Evolutionary conservation across 2,797 vertebrate genomes (phyloP).

Genomic region (Trachurus trachurus): DNA sequence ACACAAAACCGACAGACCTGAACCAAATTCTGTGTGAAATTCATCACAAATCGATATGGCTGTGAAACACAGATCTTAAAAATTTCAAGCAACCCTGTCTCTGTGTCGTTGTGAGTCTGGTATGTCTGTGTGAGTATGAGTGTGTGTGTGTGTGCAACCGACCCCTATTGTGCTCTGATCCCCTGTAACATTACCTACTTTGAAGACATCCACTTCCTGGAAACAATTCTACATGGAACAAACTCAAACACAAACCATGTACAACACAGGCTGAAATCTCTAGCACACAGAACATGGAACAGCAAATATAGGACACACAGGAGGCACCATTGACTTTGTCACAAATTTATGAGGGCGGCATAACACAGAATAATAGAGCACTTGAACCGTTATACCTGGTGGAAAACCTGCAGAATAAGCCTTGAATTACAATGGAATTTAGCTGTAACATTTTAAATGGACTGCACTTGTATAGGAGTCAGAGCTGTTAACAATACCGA

Average conservation of each 20-base stretch:
- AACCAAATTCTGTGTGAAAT: slow-evolving; percentile 50
- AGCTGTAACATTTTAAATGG: neutral
- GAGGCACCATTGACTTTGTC: neutral
- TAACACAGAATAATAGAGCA: neutral
- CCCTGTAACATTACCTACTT: neutral
- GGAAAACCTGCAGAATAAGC: neutral
- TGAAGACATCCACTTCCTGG: slow-evolving; percentile 10
- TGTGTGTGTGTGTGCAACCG: neutral
- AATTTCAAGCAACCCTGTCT: slow-evolving; percentile 18
- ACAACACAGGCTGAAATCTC: neutral
- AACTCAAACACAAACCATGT: neutral
- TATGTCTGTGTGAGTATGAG: neutral
- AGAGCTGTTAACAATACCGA: neutral
- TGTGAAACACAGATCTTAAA: slow-evolving; percentile 37
- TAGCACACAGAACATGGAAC: neutral
- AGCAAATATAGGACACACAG: neutral
- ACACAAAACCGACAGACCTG: slow-evolving; percentile 34
- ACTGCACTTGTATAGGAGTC: too few species aligned
- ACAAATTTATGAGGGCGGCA: neutral
- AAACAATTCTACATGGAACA: neutral
- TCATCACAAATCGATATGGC: slow-evolving; percentile 55
- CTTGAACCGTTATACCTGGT: neutral
- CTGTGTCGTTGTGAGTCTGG: neutral
- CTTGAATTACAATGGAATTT: neutral
- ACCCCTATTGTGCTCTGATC: neutral